Percentiles rank a stretch among this genome's conserved stretches.
Conservation (phyloP, 2,888 invertebrate genomes). For the Exephanes ischioxanthus region DNA sequence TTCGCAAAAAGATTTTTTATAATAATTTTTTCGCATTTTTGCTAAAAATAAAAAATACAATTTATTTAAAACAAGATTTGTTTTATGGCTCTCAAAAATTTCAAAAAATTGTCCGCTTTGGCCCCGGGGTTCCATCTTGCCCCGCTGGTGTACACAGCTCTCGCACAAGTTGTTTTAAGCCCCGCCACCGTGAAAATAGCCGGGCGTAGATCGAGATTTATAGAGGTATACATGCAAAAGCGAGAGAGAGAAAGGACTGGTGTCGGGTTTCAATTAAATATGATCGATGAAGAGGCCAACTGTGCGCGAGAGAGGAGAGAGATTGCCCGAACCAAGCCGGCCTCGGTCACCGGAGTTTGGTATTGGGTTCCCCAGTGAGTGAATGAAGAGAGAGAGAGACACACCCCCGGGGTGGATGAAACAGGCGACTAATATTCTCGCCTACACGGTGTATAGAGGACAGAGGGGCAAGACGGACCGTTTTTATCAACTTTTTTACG, state of each 20-base stretch:
- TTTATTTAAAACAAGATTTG: neutral
- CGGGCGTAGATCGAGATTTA: slow-evolving; percentile 74
- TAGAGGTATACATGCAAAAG: slow-evolving; percentile 71
- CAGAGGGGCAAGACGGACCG: too few relatives aligned
- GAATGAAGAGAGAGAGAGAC: slow-evolving; percentile 30
- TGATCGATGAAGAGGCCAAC: slow-evolving; percentile 78
- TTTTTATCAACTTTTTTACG: too few relatives aligned
- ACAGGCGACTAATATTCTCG: slow-evolving; percentile 58
- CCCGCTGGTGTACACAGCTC: slow-evolving; percentile 35
- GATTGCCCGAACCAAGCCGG: slow-evolving; percentile 20
- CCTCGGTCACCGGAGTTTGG: slow-evolving; percentile 45
- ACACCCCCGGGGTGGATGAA: slow-evolving; percentile 45
- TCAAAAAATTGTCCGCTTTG: too few relatives aligned
- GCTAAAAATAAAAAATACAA: too few relatives aligned
- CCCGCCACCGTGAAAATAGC: slow-evolving; percentile 69
- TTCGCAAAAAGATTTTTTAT: too few relatives aligned
- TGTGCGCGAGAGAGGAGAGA: slow-evolving; percentile 29
- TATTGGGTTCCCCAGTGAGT: slow-evolving; percentile 62
- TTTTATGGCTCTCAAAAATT: slow-evolving; percentile 22
- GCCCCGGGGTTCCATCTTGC: too few relatives aligned
- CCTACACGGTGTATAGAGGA: slow-evolving; percentile 1
- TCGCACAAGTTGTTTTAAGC: slow-evolving; percentile 40
- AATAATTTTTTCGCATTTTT: too few relatives aligned
- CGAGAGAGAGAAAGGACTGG: slow-evolving; percentile 66
- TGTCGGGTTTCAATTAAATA: slow-evolving; percentile 82